A percentile compares a stretch with the other conserved stretches of the same genome.
phyloP scores from a whole-genome alignment of 2,113 vertebrate species.

The Vulpes vulpes region DNA sequence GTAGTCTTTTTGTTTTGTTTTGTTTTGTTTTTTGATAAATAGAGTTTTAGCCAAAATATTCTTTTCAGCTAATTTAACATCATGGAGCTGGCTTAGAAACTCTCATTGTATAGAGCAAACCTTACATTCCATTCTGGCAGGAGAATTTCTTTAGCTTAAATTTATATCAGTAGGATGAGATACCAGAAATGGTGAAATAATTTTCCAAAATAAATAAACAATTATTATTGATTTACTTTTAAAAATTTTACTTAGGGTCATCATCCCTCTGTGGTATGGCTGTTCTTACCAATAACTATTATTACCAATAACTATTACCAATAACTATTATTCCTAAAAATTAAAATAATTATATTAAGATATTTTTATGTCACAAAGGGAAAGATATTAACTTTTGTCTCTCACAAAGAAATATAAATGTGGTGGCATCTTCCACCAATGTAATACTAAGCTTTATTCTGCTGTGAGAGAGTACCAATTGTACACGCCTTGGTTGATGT shows the following conservation, averaged over 20 bases:
- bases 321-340: not conserved
- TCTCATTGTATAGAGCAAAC: not conserved
- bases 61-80: not conserved
- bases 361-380: not conserved
- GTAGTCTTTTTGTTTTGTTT: not conserved
- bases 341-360: not conserved
- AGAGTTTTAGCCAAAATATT: slow-evolving; percentile 26
- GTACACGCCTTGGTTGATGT: not conserved
- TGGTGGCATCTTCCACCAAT: not conserved
- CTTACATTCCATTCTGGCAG: not conserved
- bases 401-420: not conserved
- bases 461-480: not conserved
- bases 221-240: not conserved
- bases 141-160: not conserved
- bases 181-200: not conserved
- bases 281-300: not conserved
- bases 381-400: slow-evolving; percentile 40
- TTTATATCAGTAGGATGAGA: not conserved
- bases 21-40: not conserved
- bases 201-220: not conserved
- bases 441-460: not conserved
- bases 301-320: too few species aligned
- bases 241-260: not conserved
- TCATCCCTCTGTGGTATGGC: not conserved
- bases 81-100: not conserved